Percentiles rank a stretch among this genome's conserved stretches.
phyloP scores from a whole-genome alignment of 2,888 invertebrate genomes.

The Sthenelais limicola region DNA sequence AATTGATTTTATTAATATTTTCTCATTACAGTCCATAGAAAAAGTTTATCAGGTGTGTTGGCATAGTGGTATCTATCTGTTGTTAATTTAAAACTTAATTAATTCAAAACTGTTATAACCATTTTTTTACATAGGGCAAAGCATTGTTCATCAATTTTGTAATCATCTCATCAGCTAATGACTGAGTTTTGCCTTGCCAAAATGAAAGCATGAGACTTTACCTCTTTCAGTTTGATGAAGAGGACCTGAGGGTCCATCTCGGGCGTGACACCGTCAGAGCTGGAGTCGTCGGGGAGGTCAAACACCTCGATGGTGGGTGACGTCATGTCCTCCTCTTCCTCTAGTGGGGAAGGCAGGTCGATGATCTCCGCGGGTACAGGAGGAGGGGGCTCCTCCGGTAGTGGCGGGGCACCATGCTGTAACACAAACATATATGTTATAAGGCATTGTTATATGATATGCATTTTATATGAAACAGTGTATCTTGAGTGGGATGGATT shows the following conservation, averaged over 20 bases:
- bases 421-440: no score
- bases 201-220: conserved; percentile 53
- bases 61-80: no score
- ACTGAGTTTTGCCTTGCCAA: not conserved
- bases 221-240: conserved; percentile 72
- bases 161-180: not conserved
- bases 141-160: not conserved
- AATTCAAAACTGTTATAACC: no score
- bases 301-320: conserved; percentile 44
- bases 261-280: conserved; percentile 70
- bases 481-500: no score
- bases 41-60: no score
- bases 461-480: no score
- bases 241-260: conserved; percentile 71
- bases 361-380: not conserved
- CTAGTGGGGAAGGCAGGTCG: conserved; percentile 47
- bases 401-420: conserved; percentile 35
- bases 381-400: conserved; percentile 37
- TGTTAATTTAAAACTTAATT: no score
- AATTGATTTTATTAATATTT: no score
- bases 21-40: no score
- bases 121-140: no score
- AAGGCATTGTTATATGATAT: no score
- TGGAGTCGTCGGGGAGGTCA: conserved; percentile 59
- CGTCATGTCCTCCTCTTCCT: conserved; percentile 49